Evolutionary conservation across 1,140 invertebrate species (phyloP), one percentile per base, ranked within the genome.

Genomic region (Drosophila bifasciata): DNA sequence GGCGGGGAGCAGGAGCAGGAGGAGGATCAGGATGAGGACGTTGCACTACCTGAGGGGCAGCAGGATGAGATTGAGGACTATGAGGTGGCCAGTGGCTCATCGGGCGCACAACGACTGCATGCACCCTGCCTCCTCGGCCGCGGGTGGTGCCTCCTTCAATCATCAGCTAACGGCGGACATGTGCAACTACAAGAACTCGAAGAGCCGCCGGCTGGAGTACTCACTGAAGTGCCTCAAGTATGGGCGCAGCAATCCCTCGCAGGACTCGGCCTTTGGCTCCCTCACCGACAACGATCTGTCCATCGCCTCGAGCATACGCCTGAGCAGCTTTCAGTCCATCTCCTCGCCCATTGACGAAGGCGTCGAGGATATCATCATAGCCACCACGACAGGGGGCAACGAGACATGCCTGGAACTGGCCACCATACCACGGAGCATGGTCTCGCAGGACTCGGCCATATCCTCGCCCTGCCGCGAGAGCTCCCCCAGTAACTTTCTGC

Each of bases 281-380:
- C 70, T 92, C 2, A 92, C 91, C 44, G 91, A 92, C 69, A 91
- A 91, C 61, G 91, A 92, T 74, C 67, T 91, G 19, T 91, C 91
- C 50, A 90, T 85, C 11, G 91, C 86, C 5, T 92, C 90, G 4
- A 91, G 90, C 49, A 91, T 91, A 40, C 81, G 90, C 8, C 68
- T 91, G 9, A 92, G 88, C 43, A 91, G 91, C 46, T 92, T 92
- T 50, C 91, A 92, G 46, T 92, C 91, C 16, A 91, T 92, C n/a
- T 89, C 89, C 15, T 92, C 91, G 36, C 91, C 91, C 16, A 92
- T 92, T 1, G 91, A 92, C 53, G 91, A 92, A 28, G 90, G 91
- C 6, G 91, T 91, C 17, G 91, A 92, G 71, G 91, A 92, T 61
- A 68, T 91, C 4, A 91, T 91, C 11, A 91, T 91, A 60, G 90